Base-by-base conservation (phyloP, 2,888 invertebrate species). In the Diaprepes abbreviatus region DNA sequence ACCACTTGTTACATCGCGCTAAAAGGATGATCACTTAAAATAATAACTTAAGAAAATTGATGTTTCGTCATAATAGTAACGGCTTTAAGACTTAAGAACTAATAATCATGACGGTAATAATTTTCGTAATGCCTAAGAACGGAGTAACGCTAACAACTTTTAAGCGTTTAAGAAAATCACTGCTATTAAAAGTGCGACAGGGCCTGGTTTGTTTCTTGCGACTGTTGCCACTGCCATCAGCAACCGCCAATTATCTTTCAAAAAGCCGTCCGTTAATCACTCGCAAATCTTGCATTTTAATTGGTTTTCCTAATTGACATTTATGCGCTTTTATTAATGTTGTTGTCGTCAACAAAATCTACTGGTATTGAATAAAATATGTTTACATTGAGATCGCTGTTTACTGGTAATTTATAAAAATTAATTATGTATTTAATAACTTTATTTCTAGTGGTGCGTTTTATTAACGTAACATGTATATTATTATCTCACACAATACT, bases 121-220 rank as follows among this genome's bases (percentile, higher is more conserved):
- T 64, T 69, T 69, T 69, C 69, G 64, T 64, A 62, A 64, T 69
- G 63, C 68, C 28, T 68, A 62, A 57, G 68, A 63, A 63, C 62
- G 33, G 58, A 55, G 68, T 24, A 64, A 28, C 64, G 64, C 69
- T 64, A 64, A 69, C 69, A 69, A 69, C 69, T 69, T 69, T 69
- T 69, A 40, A 82, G 82, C 83, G 81, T 83, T 84, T 84, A 84
- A 83, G 83, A 84, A 84, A 83, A 84, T 84, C 82, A 77, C 83
- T 80, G 79, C 76, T 82, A 83, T 84, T 84, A 83, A 83, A 80
- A 82, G 78, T 79, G 82, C 82, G 83, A 82, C 82, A 81, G 79
- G 78, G 68, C 69, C 69, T 77, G 76, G 78, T 78, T 79, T 79
- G 76, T 71, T 71, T 71, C 70, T 70, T 70, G 55, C 60, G 65